Evolutionary conservation across 2,888 invertebrate species (phyloP), one percentile per base, ranked within the genome.

Genomic region (Trilocha varians): DNA sequence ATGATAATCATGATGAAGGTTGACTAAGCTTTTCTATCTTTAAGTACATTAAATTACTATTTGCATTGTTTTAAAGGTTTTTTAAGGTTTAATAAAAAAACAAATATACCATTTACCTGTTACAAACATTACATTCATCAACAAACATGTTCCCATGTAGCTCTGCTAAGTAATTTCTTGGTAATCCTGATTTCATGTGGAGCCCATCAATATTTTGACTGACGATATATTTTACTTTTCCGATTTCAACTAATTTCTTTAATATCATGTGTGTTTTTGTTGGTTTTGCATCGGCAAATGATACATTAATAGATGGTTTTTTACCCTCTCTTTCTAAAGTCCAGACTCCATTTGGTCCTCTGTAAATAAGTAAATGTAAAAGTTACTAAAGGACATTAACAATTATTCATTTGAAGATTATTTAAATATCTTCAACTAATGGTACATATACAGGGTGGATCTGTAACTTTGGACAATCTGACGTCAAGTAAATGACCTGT

Each of bases 141-240:
- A 95, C 88, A 80, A 97, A 99, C 93, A 99, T 98, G 74, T 99
- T 98, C 1, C 99, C 99, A 86, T 99, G 99, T 37, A 99, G 87
- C 78, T 99, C 99, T 8, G 98, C 91, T 47, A 99, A 78, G 64
- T 91, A 84, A 56, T 91, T 89, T 45, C 97, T 88, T 0, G 90
- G 85, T 46, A 99, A 78, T 3, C 98, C 98, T 5, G 97, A 97
- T 59, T 94, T 90, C 41, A 98, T 80, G 80, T 99, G 99, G 38
- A 99, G 85, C 0, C 99, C 99, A 87, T 99, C 99, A 55, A 99
- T 98, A 78, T 99, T 99, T 80, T 99, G 99, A 63, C 97, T 97
- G 15, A 99, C 89, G 25, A 99, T 88, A 66, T 93, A 97, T 52
- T 96, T 93, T 0, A 97, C 87, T 70, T 75, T 82, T 5, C 70